Percentiles rank a stretch among this genome's conserved stretches.
Conservation (phyloP, 1,140 invertebrate genomes). For the Parapsyche elsis region DNA sequence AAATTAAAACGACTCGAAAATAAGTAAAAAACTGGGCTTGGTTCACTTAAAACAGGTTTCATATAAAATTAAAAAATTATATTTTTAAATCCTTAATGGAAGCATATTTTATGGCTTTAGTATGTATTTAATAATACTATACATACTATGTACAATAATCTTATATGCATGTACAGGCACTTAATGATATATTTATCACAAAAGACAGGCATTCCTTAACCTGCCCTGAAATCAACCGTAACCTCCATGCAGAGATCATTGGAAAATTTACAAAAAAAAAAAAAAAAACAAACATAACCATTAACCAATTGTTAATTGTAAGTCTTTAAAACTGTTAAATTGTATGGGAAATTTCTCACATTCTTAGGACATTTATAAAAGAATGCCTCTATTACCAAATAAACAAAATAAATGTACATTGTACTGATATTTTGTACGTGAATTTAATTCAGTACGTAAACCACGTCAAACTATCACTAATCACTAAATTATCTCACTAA, state of each 20-base stretch:
- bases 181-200: slow-evolving; percentile 28
- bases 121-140: no score
- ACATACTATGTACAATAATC: no score
- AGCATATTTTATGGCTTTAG: not conserved
- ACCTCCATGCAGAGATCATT: no score
- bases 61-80: not conserved
- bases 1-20: not conserved
- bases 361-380: no score
- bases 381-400: not conserved
- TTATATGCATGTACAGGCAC: not conserved
- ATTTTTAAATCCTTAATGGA: not conserved
- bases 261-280: not conserved
- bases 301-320: not conserved
- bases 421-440: not conserved
- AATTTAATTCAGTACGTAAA: no score
- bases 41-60: no score
- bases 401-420: not conserved
- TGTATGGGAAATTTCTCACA: not conserved
- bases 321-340: not conserved
- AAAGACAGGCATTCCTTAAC: no score
- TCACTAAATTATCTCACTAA: not conserved
- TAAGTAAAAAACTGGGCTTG: not conserved
- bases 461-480: no score
- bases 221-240: no score
- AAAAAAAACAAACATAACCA: not conserved